phyloP scores from a whole-genome alignment of 2,113 vertebrate species.

The Chamaea fasciata region DNA sequence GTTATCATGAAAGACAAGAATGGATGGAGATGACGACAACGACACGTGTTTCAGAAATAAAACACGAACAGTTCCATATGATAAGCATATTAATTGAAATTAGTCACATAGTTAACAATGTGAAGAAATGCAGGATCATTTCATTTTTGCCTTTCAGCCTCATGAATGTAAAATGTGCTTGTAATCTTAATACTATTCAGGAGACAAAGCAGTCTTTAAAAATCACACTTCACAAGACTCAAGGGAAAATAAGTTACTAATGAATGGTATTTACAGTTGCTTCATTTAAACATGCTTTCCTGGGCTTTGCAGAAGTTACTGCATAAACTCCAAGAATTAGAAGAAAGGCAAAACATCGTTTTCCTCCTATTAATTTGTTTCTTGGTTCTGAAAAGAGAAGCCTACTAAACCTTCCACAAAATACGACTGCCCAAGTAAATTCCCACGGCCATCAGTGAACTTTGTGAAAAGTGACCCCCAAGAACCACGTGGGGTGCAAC shows the following conservation, averaged over 20 bases:
- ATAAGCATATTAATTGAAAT: constrained; percentile 76
- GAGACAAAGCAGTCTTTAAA: constrained; percentile 75
- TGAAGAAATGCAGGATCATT: constrained; percentile 67
- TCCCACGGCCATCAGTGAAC: not conserved
- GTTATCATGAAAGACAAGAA: constrained; percentile 32
- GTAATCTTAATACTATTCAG: constrained; percentile 76
- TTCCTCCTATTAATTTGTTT: constrained; percentile 12
- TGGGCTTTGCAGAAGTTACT: constrained; percentile 67
- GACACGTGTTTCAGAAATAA: constrained; percentile 57
- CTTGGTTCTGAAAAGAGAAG: not conserved
- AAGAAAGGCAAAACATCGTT: constrained; percentile 23
- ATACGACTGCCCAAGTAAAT: not conserved
- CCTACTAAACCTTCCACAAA: not conserved
- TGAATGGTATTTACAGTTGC: constrained; percentile 79
- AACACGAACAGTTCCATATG: constrained; percentile 53
- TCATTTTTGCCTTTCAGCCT: constrained; percentile 68
- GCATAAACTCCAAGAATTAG: constrained; percentile 58
- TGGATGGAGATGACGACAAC: constrained; percentile 34
- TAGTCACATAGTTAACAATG: constrained; percentile 72
- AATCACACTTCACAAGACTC: constrained; percentile 75
- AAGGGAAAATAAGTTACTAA: constrained; percentile 79
- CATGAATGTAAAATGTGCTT: constrained; percentile 78
- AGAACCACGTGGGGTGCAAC: not conserved
- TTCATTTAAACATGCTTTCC: constrained; percentile 62
- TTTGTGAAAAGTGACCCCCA: not conserved